Evolutionary conservation across 2,113 vertebrate species (phyloP).

Genomic region (Cavia aperea): DNA sequence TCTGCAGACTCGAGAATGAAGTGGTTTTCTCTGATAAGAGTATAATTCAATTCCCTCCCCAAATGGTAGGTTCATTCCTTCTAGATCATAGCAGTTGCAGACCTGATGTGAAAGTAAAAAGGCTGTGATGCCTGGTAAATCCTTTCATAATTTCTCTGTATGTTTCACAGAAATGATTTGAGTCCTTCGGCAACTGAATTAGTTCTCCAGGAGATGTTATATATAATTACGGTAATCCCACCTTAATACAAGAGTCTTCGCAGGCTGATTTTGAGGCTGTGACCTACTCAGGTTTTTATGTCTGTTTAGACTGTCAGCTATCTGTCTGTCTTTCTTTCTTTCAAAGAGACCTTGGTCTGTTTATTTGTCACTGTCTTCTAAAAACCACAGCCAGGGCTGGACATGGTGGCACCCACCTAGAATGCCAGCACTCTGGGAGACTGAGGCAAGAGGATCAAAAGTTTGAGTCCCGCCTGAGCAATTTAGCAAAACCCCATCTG

Average conservation of each 20-base stretch:
- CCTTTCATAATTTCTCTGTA: conserved; percentile 44
- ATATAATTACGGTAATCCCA: conserved; percentile 61
- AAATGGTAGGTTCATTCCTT: conserved; percentile 33
- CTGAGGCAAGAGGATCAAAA: background rate
- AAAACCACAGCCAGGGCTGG: background rate
- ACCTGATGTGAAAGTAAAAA: background rate
- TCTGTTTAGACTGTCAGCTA: background rate
- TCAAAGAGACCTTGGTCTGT: conserved; percentile 54
- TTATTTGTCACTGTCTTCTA: conserved; percentile 55
- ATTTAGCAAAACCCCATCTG: background rate
- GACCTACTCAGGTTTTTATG: conserved; percentile 62
- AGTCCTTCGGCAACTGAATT: conserved; percentile 45
- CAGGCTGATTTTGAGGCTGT: conserved; percentile 51
- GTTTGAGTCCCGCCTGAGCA: background rate
- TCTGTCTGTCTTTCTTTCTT: background rate
- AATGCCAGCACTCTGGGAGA: background rate
- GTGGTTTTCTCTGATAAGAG: conserved; percentile 57
- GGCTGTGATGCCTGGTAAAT: conserved; percentile 52
- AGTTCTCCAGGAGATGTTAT: conserved; percentile 56
- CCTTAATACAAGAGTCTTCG: conserved; percentile 53
- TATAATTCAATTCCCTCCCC: conserved; percentile 51
- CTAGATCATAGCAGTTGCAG: conserved; percentile 42
- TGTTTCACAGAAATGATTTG: conserved; percentile 46
- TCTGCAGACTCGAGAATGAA: background rate
- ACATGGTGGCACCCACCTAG: too few relatives aligned